Evolutionary conservation across 1,140 invertebrate species (phyloP), one percentile per base, ranked within the genome.

Genomic region (Drosophila kanapiae): DNA sequence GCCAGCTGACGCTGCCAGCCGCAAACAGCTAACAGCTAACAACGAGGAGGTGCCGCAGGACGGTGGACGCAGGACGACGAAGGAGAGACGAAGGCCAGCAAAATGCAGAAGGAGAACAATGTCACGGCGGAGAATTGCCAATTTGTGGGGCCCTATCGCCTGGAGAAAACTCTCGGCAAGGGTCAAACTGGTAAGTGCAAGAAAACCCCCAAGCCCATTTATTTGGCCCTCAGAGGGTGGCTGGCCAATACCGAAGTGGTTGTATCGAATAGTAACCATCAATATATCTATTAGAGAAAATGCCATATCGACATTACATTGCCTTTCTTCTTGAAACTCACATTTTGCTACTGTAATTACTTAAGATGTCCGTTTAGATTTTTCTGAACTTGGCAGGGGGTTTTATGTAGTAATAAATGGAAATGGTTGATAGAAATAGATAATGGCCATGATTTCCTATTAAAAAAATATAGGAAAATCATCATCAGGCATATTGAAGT

Each of bases 121-220:
- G 82, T 93, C 93, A 94, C 94, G 94, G 94, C 94, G 91, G 96
- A 97, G 94, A 95, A 95, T 92, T 96, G 97, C 93, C 97, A 98
- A 94, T 99, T 99, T 94, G 98, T 99, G 74, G 99, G 99, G 51
- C 99, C 99, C 38, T 99, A 99, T 94, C 95, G 98, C 86, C 95
- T 99, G 91, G 99, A 99, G 93, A 99, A 99, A 93, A 99, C 99
- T 35, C 95, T 99, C 49, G 99, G 99, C 63, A 99, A 99, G 94
- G 99, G 99, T 61, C 99, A 99, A 94, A 99, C 99, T 93, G 99
- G 99, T 99, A 95, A 94, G 93, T 72, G 54, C 69, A 13, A 65
- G 58, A 29, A 38, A 45, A 33, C 45, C 40, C 38, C 37, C 23
- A 23, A 45, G 53, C 18, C 76, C 59, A 58, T 49, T 48, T 75